Base-by-base conservation (phyloP, 2,113 vertebrate genomes). In the Corydoras maculifer region DNA sequence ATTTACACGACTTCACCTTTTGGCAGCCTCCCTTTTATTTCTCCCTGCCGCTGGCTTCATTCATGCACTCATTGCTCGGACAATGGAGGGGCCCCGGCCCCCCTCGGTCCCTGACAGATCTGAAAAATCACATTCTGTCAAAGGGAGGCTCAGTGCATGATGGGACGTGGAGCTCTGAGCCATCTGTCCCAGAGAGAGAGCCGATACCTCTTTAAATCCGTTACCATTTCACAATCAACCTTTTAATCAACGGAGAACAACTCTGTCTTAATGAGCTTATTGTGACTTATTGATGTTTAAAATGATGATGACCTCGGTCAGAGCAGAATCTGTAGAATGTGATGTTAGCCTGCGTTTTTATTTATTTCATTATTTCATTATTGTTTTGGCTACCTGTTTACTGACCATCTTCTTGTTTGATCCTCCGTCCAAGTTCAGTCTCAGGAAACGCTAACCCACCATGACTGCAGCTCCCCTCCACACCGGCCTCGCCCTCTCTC, bases 71-170 rank as follows among this genome's bases (percentile, higher is more conserved):
- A 80, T 76, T 58, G 63, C 70, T 54, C 30, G 66, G 67, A 82
- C 78, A 84, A 82, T 72, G 64, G 65, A 73, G 70, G 50, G 74
- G 76, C 65, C 68, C 51, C 64, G 68, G 68, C 65, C 73, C 68
- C 65, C 78, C 62, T 62, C 68, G 9, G 57, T 70, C 81, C 78
- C 76, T 84, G 75, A 75, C 67, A 67, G 66, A 68, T 65, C 78
- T 77, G 77, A 79, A 76, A 82, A 82, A 82, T 82, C 81, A 80
- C 78, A 82, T 84, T 76, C 79, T 81, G 79, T 82, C 79, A 81
- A 73, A 72, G 77, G 59, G 60, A 63, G 72, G 71, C 74, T 79
- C 68, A 53, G 59, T 70, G 65, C 65, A 50, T 75, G 62, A 78
- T 68, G 61, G 63, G 67, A 81, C 72, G 58, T 74, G 63, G 70